Evolutionary conservation across 64 coral and sea anemone genomes (phyloP).

Genomic region (Acropora tenuis): DNA sequence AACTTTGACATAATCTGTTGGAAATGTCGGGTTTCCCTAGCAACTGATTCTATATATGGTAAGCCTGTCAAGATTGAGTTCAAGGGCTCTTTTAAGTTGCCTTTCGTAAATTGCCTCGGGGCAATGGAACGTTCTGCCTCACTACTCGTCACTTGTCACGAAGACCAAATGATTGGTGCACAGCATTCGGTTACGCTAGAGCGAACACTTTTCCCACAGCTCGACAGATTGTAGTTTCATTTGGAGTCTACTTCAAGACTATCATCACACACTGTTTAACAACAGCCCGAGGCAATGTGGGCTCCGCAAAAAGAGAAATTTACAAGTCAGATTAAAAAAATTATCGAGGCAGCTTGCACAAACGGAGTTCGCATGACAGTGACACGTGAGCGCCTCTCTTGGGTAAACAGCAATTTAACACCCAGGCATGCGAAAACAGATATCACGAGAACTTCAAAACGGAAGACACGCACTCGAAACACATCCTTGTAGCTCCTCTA

Average conservation of each 20-base stretch:
- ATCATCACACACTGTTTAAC: neutral
- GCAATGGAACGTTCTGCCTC: conserved; percentile 61
- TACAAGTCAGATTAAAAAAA: conserved; percentile 21
- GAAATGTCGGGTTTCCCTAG: conserved; percentile 96
- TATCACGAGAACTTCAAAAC: conserved; percentile 36
- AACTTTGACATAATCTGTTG: conserved; percentile 99
- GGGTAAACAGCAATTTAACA: conserved; percentile 80
- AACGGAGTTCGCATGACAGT: conserved; percentile 28
- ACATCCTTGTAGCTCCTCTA: too few species aligned
- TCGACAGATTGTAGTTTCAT: conserved; percentile 2
- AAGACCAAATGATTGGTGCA: conserved; percentile 36
- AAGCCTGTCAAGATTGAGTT: conserved; percentile 84
- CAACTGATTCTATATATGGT: conserved; percentile 92
- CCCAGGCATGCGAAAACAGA: conserved; percentile 69
- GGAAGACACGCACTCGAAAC: neutral
- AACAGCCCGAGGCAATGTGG: conserved; percentile 1
- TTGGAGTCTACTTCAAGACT: neutral
- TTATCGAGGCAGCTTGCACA: neutral
- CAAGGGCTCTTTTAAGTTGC: conserved; percentile 79
- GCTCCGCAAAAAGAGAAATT: conserved; percentile 28
- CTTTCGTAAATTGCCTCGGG: conserved; percentile 53
- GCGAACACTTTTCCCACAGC: neutral
- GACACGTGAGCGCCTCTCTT: conserved; percentile 13
- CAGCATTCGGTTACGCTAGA: neutral
- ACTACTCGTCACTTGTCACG: conserved; percentile 56